phyloP scores from a whole-genome alignment of 2,888 invertebrate genomes.

The Stenoptilia bipunctidactyla region DNA sequence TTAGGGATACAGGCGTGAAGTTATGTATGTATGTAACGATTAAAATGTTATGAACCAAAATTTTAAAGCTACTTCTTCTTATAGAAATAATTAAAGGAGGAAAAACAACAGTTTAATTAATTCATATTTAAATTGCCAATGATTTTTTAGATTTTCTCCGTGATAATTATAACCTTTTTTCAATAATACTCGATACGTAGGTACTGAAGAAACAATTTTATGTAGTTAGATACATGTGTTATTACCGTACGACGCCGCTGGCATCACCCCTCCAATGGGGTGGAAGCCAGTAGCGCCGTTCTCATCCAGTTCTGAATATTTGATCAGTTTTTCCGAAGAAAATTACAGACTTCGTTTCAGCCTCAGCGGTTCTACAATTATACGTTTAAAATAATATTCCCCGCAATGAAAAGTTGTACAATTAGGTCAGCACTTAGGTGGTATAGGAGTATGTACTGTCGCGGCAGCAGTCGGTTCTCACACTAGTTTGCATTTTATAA shows the following conservation, averaged over 20 bases:
- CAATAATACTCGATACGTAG: too few relatives aligned
- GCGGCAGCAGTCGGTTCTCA: slow-evolving; percentile 36
- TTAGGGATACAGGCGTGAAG: too few relatives aligned
- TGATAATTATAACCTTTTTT: too few relatives aligned
- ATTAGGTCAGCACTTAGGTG: slow-evolving; percentile 53
- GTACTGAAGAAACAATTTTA: too few relatives aligned
- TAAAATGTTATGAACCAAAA: too few relatives aligned
- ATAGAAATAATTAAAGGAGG: too few relatives aligned
- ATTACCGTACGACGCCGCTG: slow-evolving; percentile 11
- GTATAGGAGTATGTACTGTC: slow-evolving; percentile 41
- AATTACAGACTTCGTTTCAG: slow-evolving; percentile 49
- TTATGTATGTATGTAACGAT: too few relatives aligned
- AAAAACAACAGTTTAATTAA: too few relatives aligned
- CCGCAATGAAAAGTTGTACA: slow-evolving; percentile 29
- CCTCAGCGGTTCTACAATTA: slow-evolving; percentile 37
- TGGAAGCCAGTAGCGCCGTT: slow-evolving; percentile 33
- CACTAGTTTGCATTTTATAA: slow-evolving; percentile 13
- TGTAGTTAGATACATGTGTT: too few relatives aligned
- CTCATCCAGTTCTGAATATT: slow-evolving; percentile 55
- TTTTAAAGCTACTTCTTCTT: too few relatives aligned
- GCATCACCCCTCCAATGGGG: slow-evolving; percentile 16
- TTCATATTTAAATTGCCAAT: too few relatives aligned
- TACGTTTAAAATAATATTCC: slow-evolving; percentile 34
- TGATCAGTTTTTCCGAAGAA: slow-evolving; percentile 38
- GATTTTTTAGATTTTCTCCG: too few relatives aligned